Conservation (phyloP, 37 sponge, comb jelly and placozoan genomes). For the Spongilla lacustris region DNA sequence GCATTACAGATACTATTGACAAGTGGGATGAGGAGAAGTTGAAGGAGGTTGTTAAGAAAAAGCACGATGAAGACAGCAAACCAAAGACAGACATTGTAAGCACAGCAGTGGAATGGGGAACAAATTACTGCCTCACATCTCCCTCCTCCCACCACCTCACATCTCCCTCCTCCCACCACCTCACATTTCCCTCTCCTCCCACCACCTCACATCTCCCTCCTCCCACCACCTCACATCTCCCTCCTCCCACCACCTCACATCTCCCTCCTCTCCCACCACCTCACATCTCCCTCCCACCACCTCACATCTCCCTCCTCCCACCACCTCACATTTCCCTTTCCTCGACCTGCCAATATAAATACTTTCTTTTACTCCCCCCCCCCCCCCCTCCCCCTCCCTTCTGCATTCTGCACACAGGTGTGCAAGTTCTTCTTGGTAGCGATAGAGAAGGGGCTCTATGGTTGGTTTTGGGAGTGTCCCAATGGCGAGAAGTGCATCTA, state of each 20-base stretch:
- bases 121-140: background rate
- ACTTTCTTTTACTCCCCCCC: conserved; percentile 14
- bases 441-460: conserved; percentile 95
- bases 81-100: conserved; percentile 85
- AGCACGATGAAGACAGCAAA: conserved; percentile 80
- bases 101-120: background rate
- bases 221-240: background rate
- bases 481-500: conserved; percentile 93
- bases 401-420: conserved; percentile 46
- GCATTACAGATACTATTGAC: conserved; percentile 85
- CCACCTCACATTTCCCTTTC: background rate
- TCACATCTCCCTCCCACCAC: background rate
- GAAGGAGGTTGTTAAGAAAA: conserved; percentile 90
- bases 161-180: background rate
- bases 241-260: background rate
- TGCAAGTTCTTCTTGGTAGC: conserved; percentile 98
- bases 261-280: background rate
- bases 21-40: conserved; percentile 97
- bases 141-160: background rate
- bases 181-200: background rate
- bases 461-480: conserved; percentile 99
- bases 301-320: background rate
- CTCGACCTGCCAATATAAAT: too few species aligned
- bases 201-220: background rate
- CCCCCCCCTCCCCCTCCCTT: background rate